Evolutionary conservation across 2,797 vertebrate species (phyloP), one percentile per base, ranked within the genome.

Genomic region (Gephyroberyx darwinii): DNA sequence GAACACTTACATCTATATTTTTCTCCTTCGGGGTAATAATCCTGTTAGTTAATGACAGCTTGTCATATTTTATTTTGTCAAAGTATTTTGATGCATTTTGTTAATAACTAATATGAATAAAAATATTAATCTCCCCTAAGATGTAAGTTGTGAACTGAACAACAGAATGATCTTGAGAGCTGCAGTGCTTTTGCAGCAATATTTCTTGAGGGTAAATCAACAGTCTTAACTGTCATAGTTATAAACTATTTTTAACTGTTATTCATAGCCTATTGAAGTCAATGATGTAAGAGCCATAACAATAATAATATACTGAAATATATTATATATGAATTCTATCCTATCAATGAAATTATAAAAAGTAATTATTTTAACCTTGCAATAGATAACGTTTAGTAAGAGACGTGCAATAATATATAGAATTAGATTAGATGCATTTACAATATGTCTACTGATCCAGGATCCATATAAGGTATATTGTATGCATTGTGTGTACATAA

Each of bases 221-320:
- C 48, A 57, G 50, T 84, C 62, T 68, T 79, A 57, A 81, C 76
- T 66, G 56, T 83, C 35, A 87, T 84, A 91, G 81, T 89, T 83
- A 88, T 85, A 80, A 84, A 88, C 58, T 88, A 89, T 91, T 91
- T 91, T 89, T 88, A 83, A 79, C 48, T 85, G 74, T 88, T 87
- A 82, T 81, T 71, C 58, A 89, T 90, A 87, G 68, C 60, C 75
- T 84, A 84, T 84, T 82, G 71, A 77, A 84, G 77, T 82, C 47
- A 78, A 63, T 84, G 69, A 89, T 52, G 83, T 83, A 90, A 89
- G 86, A 90, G 88, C 88, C 89, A 91, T 89, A 92, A 76, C 22
- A 73, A 75, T 83, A 84, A 70, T 82, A 51, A 76, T 78, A 70
- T 84, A 82, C 71, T 17, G 74, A 47, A 79, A 68, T 83, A 81